phyloP scores from a whole-genome alignment of 2,113 vertebrate genomes.

The Zingel zingel region DNA sequence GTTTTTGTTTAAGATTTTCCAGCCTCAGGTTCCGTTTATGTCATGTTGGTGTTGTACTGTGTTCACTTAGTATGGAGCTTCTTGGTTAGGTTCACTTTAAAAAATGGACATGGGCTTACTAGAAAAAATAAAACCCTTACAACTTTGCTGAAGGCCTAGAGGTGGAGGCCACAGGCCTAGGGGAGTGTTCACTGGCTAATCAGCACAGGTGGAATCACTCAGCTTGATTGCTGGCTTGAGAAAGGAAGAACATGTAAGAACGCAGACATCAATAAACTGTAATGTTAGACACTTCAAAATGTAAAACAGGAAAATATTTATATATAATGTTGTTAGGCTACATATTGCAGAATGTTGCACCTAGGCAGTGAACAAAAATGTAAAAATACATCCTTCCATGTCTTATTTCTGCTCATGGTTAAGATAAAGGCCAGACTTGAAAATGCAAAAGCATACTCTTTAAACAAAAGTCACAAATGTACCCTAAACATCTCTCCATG shows the following conservation, averaged over 20 bases:
- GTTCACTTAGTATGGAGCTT: too few species aligned
- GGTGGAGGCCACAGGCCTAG: too few species aligned
- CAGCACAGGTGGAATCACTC: constrained; percentile 50
- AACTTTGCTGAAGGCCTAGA: too few species aligned
- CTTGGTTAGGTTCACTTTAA: too few species aligned
- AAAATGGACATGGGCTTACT: too few species aligned
- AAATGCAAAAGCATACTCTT: neutral
- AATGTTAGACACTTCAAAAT: neutral
- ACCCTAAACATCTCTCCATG: neutral
- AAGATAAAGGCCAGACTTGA: neutral
- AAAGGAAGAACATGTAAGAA: neutral
- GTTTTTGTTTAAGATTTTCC: too few species aligned
- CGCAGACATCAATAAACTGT: neutral
- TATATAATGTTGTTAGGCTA: neutral
- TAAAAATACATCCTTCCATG: neutral
- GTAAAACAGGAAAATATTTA: neutral
- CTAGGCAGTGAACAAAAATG: neutral
- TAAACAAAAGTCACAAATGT: neutral
- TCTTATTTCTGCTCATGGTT: neutral
- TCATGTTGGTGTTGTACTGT: too few species aligned
- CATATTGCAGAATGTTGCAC: neutral
- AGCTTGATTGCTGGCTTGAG: constrained; percentile 32
- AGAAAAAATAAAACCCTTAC: too few species aligned
- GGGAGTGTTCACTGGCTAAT: neutral
- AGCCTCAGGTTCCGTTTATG: too few species aligned